Conservation (phyloP, 2,888 invertebrate genomes). For the Schrankia costaestrigalis region DNA sequence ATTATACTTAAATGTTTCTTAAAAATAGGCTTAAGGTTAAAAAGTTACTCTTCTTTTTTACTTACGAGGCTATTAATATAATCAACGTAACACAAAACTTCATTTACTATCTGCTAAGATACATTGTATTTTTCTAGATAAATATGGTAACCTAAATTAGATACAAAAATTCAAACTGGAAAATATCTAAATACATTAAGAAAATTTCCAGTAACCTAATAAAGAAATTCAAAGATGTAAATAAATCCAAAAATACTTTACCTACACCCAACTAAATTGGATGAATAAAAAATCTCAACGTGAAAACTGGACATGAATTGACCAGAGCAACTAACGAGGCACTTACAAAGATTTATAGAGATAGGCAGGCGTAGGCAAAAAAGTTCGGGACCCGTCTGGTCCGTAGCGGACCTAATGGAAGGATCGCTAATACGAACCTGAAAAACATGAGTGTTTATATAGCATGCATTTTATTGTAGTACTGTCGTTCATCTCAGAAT, state of each 20-base stretch:
- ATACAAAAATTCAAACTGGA: too few relatives aligned
- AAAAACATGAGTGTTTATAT: slow-evolving; percentile 51
- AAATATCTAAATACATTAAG: too few relatives aligned
- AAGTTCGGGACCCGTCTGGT: slow-evolving; percentile 50
- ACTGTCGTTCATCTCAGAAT: slow-evolving; percentile 22
- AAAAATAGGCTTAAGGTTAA: too few relatives aligned
- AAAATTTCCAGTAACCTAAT: not conserved
- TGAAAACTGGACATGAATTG: slow-evolving; percentile 55
- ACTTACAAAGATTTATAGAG: slow-evolving; percentile 70
- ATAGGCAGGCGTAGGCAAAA: slow-evolving; percentile 55
- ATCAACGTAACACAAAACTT: too few relatives aligned
- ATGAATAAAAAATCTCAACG: slow-evolving; percentile 55
- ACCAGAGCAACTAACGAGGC: slow-evolving; percentile 66
- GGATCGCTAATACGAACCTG: slow-evolving; percentile 37
- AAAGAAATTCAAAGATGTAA: not conserved
- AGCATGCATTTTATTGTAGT: slow-evolving; percentile 45
- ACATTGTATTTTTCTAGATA: too few relatives aligned
- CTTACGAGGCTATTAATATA: too few relatives aligned
- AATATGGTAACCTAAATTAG: too few relatives aligned
- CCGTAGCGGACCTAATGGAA: slow-evolving; percentile 43
- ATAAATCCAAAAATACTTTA: slow-evolving; percentile 17
- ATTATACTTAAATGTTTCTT: too few relatives aligned
- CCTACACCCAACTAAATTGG: slow-evolving; percentile 37
- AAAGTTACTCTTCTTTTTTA: too few relatives aligned
- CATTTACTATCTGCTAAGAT: too few relatives aligned